Conservation (phyloP, 2,113 vertebrate genomes). For the Anseranas semipalmata region DNA sequence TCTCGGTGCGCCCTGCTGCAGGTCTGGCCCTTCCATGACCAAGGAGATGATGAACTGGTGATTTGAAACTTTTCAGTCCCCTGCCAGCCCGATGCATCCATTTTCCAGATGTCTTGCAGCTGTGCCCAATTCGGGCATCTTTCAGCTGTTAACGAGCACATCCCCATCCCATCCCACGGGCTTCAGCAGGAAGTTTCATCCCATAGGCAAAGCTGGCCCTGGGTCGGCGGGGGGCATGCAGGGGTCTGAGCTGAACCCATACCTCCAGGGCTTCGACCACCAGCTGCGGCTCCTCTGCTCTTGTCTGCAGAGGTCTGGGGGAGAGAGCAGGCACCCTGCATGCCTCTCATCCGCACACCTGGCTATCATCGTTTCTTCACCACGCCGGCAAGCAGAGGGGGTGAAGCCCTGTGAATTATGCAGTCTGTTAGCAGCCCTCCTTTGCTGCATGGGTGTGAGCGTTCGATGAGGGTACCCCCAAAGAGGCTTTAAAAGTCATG, state of each 20-base stretch:
- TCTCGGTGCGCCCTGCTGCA: neutral
- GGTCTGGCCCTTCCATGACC: neutral
- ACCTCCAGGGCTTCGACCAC: neutral
- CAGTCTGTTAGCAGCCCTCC: neutral
- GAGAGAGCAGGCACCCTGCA: neutral
- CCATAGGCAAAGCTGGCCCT: neutral
- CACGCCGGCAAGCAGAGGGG: neutral
- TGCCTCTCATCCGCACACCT: neutral
- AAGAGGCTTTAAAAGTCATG: neutral
- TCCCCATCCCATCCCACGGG: neutral
- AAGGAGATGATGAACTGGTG: neutral
- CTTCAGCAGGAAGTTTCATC: neutral
- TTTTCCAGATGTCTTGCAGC: neutral
- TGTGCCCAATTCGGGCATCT: neutral
- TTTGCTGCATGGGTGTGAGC: fast-evolving
- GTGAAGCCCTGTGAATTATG: neutral
- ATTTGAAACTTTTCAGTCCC: too few species aligned
- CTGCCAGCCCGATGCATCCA: too few species aligned
- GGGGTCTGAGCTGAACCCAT: neutral
- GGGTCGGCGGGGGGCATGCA: too few species aligned
- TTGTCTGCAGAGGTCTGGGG: neutral
- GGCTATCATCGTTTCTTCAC: neutral
- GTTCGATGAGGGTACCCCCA: neutral
- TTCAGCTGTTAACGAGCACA: neutral
- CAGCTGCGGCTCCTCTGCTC: neutral